Evolutionary conservation across 2,113 vertebrate species (phyloP).

Genomic region (Terrapene triunguis): DNA sequence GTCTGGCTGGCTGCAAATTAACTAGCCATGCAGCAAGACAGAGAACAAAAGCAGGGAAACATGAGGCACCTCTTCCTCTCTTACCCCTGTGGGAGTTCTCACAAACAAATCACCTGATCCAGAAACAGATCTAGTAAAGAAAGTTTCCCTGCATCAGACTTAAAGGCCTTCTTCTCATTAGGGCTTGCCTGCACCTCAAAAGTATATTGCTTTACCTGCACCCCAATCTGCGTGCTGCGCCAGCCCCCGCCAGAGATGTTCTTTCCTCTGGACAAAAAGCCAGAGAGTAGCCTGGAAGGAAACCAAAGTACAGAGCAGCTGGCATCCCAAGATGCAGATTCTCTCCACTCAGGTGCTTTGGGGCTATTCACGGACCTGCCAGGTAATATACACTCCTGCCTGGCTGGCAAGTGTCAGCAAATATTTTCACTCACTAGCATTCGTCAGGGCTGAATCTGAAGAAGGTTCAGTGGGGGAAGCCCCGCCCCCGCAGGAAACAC

Average conservation of each 20-base stretch:
- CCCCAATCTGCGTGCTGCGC: background rate
- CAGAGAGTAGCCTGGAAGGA: constrained; percentile 35
- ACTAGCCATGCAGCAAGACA: background rate
- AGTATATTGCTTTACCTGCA: fast-evolving
- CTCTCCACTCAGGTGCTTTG: constrained; percentile 49
- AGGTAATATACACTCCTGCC: background rate
- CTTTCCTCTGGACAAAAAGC: constrained; percentile 40
- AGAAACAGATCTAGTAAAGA: background rate
- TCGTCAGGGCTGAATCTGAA: background rate
- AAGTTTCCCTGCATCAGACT: background rate
- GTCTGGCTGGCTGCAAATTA: background rate
- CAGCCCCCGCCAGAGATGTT: background rate
- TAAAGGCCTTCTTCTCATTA: background rate
- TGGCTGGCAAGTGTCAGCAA: constrained; percentile 56
- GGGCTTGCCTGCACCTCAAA: background rate
- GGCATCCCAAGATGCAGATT: background rate
- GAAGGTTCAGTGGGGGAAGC: constrained; percentile 2
- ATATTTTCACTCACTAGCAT: constrained; percentile 14
- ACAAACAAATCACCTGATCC: constrained; percentile 24
- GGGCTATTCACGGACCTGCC: constrained; percentile 5
- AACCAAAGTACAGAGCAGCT: constrained; percentile 55
- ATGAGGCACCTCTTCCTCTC: constrained; percentile 57
- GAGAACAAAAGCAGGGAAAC: constrained; percentile 28
- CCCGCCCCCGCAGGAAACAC: fast-evolving
- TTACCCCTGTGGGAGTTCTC: background rate